These are phyloP conservation scores for Corythornis vintsioides DNA, from an alignment of 2,113 vertebrate species.

Conservation along the genomic window DNA sequence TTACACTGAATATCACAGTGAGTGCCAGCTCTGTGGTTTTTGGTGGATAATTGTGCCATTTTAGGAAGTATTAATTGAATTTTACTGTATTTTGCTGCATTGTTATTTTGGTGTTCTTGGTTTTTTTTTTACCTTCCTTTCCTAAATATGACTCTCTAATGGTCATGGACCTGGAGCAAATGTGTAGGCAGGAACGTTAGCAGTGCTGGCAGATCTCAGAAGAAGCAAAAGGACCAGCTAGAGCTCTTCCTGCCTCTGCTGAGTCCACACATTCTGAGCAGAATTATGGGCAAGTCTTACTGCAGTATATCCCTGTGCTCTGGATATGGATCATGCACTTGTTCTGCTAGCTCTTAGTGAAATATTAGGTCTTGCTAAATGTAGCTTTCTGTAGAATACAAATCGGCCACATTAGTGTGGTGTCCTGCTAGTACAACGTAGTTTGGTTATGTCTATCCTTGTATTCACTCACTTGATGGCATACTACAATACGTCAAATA, in stretches of 20 bases:
- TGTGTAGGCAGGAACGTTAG: background rate
- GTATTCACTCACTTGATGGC: background rate
- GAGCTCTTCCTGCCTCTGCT: constrained; percentile 4
- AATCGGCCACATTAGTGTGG: background rate
- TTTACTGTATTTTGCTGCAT: background rate
- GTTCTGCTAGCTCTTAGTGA: constrained; percentile 14
- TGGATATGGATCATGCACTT: background rate
- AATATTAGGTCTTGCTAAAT: background rate
- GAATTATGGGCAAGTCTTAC: constrained; percentile 22
- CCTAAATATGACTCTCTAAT: background rate
- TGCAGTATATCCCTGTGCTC: constrained; percentile 4
- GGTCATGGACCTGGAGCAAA: background rate
- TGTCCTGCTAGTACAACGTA: background rate
- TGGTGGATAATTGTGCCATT: background rate
- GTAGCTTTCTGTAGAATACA: constrained; percentile 11
- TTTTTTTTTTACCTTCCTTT: background rate
- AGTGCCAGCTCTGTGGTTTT: background rate
- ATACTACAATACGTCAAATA: background rate
- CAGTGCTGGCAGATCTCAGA: background rate
- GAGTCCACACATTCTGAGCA: background rate
- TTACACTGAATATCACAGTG: background rate
- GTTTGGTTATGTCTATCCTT: background rate
- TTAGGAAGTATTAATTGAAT: background rate
- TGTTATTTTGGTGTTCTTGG: background rate
- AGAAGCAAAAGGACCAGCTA: background rate